Base-by-base conservation (phyloP, 1,140 invertebrate species). In the Spodoptera litura region DNA sequence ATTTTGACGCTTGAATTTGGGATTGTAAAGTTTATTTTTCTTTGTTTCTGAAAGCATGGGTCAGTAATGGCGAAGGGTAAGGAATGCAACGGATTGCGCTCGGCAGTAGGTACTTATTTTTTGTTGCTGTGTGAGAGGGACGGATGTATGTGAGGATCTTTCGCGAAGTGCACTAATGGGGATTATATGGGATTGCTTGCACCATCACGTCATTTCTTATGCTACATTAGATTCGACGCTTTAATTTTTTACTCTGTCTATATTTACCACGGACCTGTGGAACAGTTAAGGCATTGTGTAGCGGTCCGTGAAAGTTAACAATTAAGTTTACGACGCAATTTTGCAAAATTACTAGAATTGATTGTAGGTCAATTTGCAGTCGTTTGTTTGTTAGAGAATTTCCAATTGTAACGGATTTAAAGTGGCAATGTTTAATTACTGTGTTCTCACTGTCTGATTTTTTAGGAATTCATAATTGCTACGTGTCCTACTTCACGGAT, bases 81-180 rank as follows among this genome's bases (percentile, higher is more conserved):
- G 90, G 92, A 93, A 94, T 94, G 90, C 85, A 84, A 79, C 79
- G 85, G 89, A 90, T 91, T 92, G 90, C 89, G 91, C 88, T 86
- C 78, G 82, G 80, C 88, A 87, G 91, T 86, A 93, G 91, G 89
- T 92, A 93, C 88, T 84, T 71, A 81, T 92, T 93, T 93, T 93
- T 92, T 92, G 92, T 91, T 51, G 55, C 74, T 75, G 91, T 89
- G 88, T 79, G 86, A 93, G 88, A 62, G 86, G 85, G 91, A 91
- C 25, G 78, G 78, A 78, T 25, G 81, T 56, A 71, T 73, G 76
- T 87, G 81, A 85, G 86, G 85, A 85, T 87, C 87, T 88, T 91
- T 92, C 85, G 92, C 90, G 81, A 92, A 91, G 91, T 92, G 82
- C 87, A 88, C 91, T 93, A 92, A 93, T 93, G 90, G 90, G 87